Percentiles rank a stretch among this genome's conserved stretches.
These are phyloP conservation scores for Oligia strigilis DNA, from an alignment of 2,888 invertebrate genomes.

Conservation along the genomic window DNA sequence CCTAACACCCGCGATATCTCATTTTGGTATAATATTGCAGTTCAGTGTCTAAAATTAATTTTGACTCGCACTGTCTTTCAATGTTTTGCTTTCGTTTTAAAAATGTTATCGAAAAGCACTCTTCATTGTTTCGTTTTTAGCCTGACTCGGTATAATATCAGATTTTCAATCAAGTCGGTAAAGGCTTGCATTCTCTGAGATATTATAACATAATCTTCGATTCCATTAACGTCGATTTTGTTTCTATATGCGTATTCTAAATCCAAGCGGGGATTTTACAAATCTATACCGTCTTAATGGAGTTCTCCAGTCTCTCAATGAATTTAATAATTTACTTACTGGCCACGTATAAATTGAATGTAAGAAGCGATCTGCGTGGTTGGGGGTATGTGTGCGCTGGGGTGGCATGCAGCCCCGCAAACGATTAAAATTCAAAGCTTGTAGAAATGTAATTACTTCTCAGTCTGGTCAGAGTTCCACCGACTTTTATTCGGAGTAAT, in stretches of 20 bases:
- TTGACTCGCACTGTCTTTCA: conserved; percentile 14
- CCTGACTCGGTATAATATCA: not conserved
- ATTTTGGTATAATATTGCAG: not conserved
- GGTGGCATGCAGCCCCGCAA: conserved; percentile 67
- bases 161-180: conserved; percentile 29
- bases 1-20: not conserved
- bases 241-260: conserved; percentile 30
- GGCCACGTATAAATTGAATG: conserved; percentile 69
- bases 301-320: conserved; percentile 51
- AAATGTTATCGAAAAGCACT: conserved; percentile 1
- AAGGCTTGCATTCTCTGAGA: conserved; percentile 15
- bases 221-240: conserved; percentile 46
- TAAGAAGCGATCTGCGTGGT: conserved; percentile 64
- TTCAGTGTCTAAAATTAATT: conserved; percentile 8
- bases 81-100: conserved; percentile 16
- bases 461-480: conserved; percentile 84
- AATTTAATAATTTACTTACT: conserved; percentile 66
- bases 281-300: conserved; percentile 57
- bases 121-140: not conserved
- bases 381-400: conserved; percentile 64
- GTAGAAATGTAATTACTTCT: conserved; percentile 89
- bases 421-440: conserved; percentile 89
- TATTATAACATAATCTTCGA: conserved; percentile 34
- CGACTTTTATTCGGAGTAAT: conserved; percentile 87
- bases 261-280: conserved; percentile 21